Base-by-base conservation (phyloP, 2,888 invertebrate genomes). In the Andrena bucephala region DNA sequence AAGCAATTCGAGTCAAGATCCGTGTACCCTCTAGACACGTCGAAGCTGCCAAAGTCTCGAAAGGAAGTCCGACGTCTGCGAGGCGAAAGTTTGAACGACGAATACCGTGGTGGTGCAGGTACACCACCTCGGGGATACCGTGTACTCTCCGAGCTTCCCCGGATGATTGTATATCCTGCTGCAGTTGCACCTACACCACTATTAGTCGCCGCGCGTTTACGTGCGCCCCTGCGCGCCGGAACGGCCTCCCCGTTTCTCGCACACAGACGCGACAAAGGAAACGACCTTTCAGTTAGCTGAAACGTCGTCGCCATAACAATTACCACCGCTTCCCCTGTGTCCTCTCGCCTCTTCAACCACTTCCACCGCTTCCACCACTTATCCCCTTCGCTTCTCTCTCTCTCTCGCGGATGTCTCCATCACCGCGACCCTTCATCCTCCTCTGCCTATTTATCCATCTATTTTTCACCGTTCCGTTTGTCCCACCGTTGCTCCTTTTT, bases 281-380 rank as follows among this genome's bases (percentile, higher is more conserved):
- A 84, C 80, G 87, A 84, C 87, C 81, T 89, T 87, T 88, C 87
- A 87, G 89, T 76, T 84, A 89, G 77, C 85, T 87, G 88, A 84
- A 89, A 89, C 82, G 89, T 84, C 82, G 85, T 84, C 83, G 78
- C 81, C 83, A 87, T 86, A 89, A 89, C 88, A 89, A 89, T 89
- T 87, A 86, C 88, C 87, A 77, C 77, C 60, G 82, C 76, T 76
- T 79, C 67, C 81, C 77, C 80, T 69, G 65, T 82, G 68, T 57
- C 75, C 78, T 75, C 75, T 77, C 31, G n/a, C 50, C 66, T 63
- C 67, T 67, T 77, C 62, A 75, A 50, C 68, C 72, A 42, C 71
- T 70, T 70, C 67, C 67, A 71, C 62, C 68, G 27, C 67, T 72
- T 71, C 50, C 77, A 73, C 76, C 54, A 79, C 63, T 59, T 33